Conservation (phyloP, 2,113 vertebrate species). For the Microcebus jonahi region DNA sequence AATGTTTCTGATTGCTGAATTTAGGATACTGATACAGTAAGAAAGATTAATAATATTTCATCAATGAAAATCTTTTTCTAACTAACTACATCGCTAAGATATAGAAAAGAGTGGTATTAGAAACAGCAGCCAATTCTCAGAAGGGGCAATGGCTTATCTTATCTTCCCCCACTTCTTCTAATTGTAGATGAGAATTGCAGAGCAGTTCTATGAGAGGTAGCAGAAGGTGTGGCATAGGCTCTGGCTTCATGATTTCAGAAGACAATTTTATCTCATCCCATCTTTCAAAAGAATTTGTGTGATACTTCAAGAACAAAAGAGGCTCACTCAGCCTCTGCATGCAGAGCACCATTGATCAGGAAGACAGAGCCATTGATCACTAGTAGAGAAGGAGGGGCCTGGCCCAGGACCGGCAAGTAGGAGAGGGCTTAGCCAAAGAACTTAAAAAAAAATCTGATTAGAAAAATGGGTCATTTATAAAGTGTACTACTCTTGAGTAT, state of each 20-base stretch:
- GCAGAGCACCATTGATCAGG: neutral
- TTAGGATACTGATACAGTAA: neutral
- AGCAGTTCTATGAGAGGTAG: constrained; percentile 73
- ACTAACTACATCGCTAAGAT: neutral
- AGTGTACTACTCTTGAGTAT: constrained; percentile 26
- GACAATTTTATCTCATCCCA: neutral
- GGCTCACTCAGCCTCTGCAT: constrained; percentile 10
- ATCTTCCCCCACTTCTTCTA: constrained; percentile 2
- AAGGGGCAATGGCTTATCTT: constrained; percentile 26
- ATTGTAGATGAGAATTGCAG: constrained; percentile 39
- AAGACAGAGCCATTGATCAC: neutral
- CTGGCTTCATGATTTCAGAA: constrained; percentile 54
- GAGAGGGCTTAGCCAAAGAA: neutral
- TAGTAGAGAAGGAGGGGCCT: neutral
- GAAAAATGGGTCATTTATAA: neutral
- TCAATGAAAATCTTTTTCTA: neutral
- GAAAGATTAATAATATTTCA: constrained; percentile 12
- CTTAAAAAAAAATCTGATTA: neutral
- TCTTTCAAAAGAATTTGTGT: constrained; percentile 35
- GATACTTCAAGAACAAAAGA: constrained; percentile 45
- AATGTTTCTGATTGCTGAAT: neutral
- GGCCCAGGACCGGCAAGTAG: rapidly evolving
- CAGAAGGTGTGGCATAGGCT: constrained; percentile 64
- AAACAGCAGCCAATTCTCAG: constrained; percentile 58
- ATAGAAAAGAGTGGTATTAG: constrained; percentile 36